These are phyloP conservation scores for Euplagia quadripunctaria DNA, from an alignment of 2,888 invertebrate genomes.

Conservation along the genomic window DNA sequence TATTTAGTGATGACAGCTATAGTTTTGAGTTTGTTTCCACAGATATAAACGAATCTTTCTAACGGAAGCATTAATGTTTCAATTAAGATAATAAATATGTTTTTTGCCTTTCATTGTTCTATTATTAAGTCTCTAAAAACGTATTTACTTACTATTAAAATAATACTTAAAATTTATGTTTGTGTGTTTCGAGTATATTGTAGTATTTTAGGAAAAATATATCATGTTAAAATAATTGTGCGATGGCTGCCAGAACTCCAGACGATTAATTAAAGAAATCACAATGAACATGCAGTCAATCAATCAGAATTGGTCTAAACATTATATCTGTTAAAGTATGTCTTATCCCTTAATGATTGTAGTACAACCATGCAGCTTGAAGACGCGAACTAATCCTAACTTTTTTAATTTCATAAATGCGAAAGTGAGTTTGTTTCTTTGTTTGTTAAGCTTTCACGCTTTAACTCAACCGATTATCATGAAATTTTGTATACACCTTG, in stretches of 20 bases:
- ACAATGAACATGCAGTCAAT: background rate
- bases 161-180: background rate
- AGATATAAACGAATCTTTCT: slow-evolving; percentile 25
- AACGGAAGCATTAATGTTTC: slow-evolving; percentile 11
- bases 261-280: background rate
- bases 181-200: background rate
- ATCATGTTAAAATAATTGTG: background rate
- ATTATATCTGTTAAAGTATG: background rate
- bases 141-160: background rate
- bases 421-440: too few relatives aligned
- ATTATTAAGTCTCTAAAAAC: background rate
- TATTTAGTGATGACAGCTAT: slow-evolving; percentile 42
- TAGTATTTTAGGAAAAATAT: background rate
- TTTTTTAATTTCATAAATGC: too few relatives aligned
- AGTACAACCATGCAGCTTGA: too few relatives aligned
- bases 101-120: background rate
- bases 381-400: too few relatives aligned
- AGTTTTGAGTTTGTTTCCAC: slow-evolving; percentile 29
- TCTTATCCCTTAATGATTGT: too few relatives aligned
- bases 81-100: slow-evolving; percentile 23
- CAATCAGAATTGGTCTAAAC: background rate
- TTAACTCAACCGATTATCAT: too few relatives aligned
- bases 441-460: too few relatives aligned
- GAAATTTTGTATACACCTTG: too few relatives aligned
- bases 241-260: background rate